Conservation (phyloP, 2,888 invertebrate genomes). For the Polyommatus iphigenia region DNA sequence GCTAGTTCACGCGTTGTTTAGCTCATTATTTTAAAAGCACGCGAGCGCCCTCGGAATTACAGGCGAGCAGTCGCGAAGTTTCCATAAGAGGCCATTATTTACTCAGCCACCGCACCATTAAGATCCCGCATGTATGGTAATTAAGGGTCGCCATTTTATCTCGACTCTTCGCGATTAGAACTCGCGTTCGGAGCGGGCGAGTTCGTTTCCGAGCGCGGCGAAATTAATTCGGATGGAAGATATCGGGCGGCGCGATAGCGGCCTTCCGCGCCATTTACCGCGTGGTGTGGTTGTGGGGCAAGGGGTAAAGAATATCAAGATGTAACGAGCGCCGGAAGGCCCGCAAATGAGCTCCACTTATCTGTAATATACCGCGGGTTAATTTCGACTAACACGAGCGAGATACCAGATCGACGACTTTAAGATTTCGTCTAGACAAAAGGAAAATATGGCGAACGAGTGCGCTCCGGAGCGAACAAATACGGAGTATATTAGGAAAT, state of each 20-base stretch:
- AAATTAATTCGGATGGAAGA: slow-evolving; percentile 81
- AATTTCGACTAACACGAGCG: slow-evolving; percentile 79
- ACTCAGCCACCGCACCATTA: slow-evolving; percentile 79
- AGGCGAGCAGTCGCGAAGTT: slow-evolving; percentile 79
- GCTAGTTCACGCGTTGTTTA: slow-evolving; percentile 53
- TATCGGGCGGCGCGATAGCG: slow-evolving; percentile 77
- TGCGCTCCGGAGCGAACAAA: slow-evolving; percentile 68
- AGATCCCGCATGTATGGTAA: slow-evolving; percentile 81
- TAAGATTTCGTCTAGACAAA: slow-evolving; percentile 72
- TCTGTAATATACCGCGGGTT: slow-evolving; percentile 79
- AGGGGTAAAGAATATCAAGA: slow-evolving; percentile 81
- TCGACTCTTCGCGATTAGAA: slow-evolving; percentile 74
- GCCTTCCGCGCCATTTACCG: slow-evolving; percentile 79
- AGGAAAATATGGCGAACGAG: slow-evolving; percentile 77
- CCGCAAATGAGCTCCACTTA: slow-evolving; percentile 81
- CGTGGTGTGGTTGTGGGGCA: slow-evolving; percentile 66
- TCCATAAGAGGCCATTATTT: slow-evolving; percentile 81
- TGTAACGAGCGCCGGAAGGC: slow-evolving; percentile 80
- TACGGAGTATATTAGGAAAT: slow-evolving; percentile 73
- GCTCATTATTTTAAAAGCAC: slow-evolving; percentile 77
- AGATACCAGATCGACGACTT: slow-evolving; percentile 61
- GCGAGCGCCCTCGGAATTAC: slow-evolving; percentile 77
- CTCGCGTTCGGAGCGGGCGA: slow-evolving; percentile 68
- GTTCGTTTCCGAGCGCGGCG: slow-evolving; percentile 70
- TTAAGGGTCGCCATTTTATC: slow-evolving; percentile 80